phyloP scores from a whole-genome alignment of 2,888 invertebrate genomes.

The Sturmia bella region DNA sequence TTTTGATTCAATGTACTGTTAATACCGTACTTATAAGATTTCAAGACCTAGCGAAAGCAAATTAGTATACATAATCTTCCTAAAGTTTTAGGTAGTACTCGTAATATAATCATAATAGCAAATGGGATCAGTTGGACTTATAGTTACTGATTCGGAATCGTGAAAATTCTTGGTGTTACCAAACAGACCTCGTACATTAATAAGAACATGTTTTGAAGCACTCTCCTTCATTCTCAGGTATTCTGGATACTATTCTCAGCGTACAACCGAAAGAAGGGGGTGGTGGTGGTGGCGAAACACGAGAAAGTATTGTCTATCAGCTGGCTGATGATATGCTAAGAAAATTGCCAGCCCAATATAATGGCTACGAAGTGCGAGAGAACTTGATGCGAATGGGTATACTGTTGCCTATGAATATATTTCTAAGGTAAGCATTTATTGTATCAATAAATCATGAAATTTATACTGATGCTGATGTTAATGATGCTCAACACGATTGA shows the following conservation, averaged over 20 bases:
- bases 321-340: constrained; percentile 96
- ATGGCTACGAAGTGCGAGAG: constrained; percentile 94
- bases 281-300: constrained; percentile 93
- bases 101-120: too few relatives aligned
- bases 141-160: too few relatives aligned
- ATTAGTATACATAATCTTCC: too few relatives aligned
- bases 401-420: constrained; percentile 97
- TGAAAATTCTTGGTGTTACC: too few relatives aligned
- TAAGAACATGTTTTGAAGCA: background rate
- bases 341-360: constrained; percentile 92
- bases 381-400: constrained; percentile 95
- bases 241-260: constrained; percentile 95
- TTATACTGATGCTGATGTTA: constrained; percentile 81
- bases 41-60: too few relatives aligned
- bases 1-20: too few relatives aligned
- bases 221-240: constrained; percentile 81
- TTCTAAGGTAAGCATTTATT: constrained; percentile 84
- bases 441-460: constrained; percentile 82
- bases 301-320: constrained; percentile 95
- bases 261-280: constrained; percentile 99
- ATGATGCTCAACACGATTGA: background rate
- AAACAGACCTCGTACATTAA: background rate
- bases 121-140: too few relatives aligned
- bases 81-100: too few relatives aligned
- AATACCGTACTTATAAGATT: too few relatives aligned